Evolutionary conservation across 2,888 invertebrate genomes (phyloP), one percentile per base, ranked within the genome.

Genomic region (Macropis europaea): DNA sequence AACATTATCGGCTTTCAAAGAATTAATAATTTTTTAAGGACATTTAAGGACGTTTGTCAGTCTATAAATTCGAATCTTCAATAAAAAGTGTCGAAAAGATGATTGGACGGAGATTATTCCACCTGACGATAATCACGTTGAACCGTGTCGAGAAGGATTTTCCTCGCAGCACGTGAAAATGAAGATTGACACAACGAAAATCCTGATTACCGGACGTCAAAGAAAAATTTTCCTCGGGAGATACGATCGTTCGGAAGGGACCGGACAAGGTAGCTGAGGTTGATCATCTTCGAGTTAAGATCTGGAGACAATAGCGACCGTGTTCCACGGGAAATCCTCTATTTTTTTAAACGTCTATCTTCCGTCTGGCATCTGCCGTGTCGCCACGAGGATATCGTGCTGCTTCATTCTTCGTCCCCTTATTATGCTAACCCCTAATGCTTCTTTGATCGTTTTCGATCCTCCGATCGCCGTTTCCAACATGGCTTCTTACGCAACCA

Each of bases 311-410:
- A 78, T 74, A 48, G 75, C 70, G 68, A 60, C 60, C 79, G 72
- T 80, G 79, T 79, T 67, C 64, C 68, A 24, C 36, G 36, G 59
- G 61, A 73, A 61, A 68, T 72, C 70, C 67, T 68, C 56, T 56
- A 76, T 84, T 82, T 79, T 69, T 73, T 80, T 72, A 66, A 70
- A 74, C 61, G 75, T 77, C 79, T 84, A 86, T 86, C 85, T 82
- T 61, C 73, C 77, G 80, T 77, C 81, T 77, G 78, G 82, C 82
- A 85, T 87, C 85, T 77, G 71, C 36, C 45, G 53, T 63, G 59
- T 72, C 64, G 80, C 66, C 73, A 56, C 52, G 19, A 56, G 71
- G 73, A 77, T 67, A 60, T 69, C 60, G 42, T 48, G 38, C 59
- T n/a, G 56, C 36, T 62, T 19, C 45, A 45, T 59, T 59, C 66